Percentiles rank a stretch among this genome's conserved stretches.
Conservation (phyloP, 2,797 vertebrate genomes). For the Ctenopoma multispine region DNA sequence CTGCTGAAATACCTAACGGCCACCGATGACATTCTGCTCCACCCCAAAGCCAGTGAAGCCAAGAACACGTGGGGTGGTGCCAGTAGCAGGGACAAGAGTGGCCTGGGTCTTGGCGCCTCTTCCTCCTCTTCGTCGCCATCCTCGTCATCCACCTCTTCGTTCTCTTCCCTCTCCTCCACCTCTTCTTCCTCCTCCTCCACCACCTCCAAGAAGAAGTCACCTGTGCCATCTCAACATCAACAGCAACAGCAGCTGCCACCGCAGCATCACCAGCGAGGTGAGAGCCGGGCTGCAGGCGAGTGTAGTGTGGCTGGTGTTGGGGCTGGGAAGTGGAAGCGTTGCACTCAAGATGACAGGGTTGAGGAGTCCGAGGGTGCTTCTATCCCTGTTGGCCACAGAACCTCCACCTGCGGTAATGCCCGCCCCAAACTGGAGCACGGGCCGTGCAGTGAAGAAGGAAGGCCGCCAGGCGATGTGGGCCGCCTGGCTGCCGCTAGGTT, state of each 20-base stretch:
- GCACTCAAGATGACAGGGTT: constrained; percentile 81
- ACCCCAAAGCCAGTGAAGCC: constrained; percentile 89
- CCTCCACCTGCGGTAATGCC: constrained; percentile 80
- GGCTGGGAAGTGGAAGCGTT: constrained; percentile 87
- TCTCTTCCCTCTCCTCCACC: constrained; percentile 84
- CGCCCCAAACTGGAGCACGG: constrained; percentile 79
- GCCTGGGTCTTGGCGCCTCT: constrained; percentile 77
- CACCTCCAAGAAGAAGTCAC: constrained; percentile 94
- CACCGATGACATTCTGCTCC: constrained; percentile 94
- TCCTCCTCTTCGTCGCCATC: constrained; percentile 84
- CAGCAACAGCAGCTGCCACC: constrained; percentile 87
- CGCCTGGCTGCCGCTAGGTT: constrained; percentile 87
- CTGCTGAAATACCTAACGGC: constrained; percentile 99
- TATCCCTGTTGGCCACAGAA: constrained; percentile 77
- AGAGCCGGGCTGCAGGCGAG: constrained; percentile 78
- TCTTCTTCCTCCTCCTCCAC: constrained; percentile 85
- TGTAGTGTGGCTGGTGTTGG: constrained; percentile 87
- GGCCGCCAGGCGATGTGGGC: constrained; percentile 84
- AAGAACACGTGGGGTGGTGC: constrained; percentile 83
- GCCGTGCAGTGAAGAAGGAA: constrained; percentile 85
- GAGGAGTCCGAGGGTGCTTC: constrained; percentile 78
- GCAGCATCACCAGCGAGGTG: constrained; percentile 96
- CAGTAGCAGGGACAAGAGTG: constrained; percentile 91
- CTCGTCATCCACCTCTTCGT: constrained; percentile 85
- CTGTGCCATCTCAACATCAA: constrained; percentile 80